Conservation (phyloP, 2,113 vertebrate genomes). For the Carettochelys insculpta region DNA sequence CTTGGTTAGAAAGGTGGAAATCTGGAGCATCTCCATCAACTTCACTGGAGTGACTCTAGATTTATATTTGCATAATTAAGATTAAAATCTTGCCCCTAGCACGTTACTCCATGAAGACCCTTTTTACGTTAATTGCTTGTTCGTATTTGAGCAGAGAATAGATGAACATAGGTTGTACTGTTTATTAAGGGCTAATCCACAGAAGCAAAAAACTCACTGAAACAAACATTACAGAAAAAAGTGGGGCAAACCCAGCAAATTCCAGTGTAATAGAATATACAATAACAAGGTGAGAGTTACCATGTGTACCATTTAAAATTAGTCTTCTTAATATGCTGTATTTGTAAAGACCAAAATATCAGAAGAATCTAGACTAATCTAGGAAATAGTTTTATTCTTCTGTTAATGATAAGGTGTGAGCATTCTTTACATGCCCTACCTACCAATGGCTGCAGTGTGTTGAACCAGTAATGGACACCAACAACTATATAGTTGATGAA, state of each 20-base stretch:
- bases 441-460: neutral
- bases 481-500: neutral
- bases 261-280: neutral
- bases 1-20: conserved; percentile 33
- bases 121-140: conserved; percentile 10
- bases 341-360: neutral
- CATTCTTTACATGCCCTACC: neutral
- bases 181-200: conserved; percentile 27
- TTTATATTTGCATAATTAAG: conserved; percentile 50
- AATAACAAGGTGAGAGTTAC: neutral
- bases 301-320: neutral
- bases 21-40: conserved; percentile 28
- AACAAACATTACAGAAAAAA: neutral
- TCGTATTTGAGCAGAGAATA: conserved; percentile 25
- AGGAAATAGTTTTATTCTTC: no score
- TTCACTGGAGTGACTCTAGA: conserved; percentile 35
- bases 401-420: neutral
- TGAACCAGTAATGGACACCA: neutral
- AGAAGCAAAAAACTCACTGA: neutral
- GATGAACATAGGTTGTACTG: neutral
- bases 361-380: neutral
- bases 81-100: conserved; percentile 40
- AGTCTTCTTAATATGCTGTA: neutral
- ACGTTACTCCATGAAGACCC: conserved; percentile 26
- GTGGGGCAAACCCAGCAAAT: neutral